Conservation (phyloP, 2,113 vertebrate genomes). For the Paratilapia polleni region DNA sequence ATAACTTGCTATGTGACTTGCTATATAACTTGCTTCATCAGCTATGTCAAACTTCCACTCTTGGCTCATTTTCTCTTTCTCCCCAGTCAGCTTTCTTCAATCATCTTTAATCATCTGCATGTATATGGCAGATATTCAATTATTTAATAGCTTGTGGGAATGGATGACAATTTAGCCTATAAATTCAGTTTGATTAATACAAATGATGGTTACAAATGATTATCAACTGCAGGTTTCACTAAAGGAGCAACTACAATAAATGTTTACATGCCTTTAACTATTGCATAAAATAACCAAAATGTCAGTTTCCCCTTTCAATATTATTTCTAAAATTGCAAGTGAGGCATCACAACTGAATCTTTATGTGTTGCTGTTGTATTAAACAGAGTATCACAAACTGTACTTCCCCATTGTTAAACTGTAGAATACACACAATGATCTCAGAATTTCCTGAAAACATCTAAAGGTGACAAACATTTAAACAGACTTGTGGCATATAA, state of each 20-base stretch:
- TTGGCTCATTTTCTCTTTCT: constrained; percentile 28
- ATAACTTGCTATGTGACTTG: too few species aligned
- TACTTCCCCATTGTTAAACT: not conserved
- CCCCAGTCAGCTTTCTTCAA: constrained; percentile 34
- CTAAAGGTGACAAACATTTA: not conserved
- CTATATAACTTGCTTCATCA: too few species aligned
- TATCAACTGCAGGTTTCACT: constrained; percentile 10
- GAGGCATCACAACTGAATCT: not conserved
- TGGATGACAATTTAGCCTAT: constrained; percentile 32
- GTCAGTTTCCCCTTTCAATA: too few species aligned
- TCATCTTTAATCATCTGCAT: constrained; percentile 45
- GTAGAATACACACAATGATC: not conserved
- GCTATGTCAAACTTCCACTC: constrained; percentile 20
- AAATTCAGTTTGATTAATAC: constrained; percentile 39
- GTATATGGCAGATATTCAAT: constrained; percentile 43
- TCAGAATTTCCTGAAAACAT: not conserved
- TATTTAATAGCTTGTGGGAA: constrained; percentile 52
- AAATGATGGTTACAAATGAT: constrained; percentile 20
- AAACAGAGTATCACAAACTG: not conserved
- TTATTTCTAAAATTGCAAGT: not conserved
- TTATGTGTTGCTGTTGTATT: not conserved
- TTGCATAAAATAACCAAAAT: not conserved
- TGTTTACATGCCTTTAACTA: not conserved
- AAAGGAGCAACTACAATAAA: not conserved
- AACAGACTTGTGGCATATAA: not conserved